Evolutionary conservation across 2,113 vertebrate species (phyloP).

Genomic region (Cyprinodon variegatus): DNA sequence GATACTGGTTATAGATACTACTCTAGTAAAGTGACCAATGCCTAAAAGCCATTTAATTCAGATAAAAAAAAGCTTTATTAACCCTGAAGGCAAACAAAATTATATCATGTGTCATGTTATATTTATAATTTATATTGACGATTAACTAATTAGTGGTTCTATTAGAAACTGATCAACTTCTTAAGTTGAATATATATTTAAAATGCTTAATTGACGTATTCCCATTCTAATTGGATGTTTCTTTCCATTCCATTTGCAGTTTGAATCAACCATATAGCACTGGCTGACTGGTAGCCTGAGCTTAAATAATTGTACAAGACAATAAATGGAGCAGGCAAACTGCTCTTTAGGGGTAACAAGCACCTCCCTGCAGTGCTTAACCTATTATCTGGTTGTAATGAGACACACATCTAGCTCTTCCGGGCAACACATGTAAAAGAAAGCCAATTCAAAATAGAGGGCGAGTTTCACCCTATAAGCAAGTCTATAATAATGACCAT

Average conservation of each 20-base stretch:
- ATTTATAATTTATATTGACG: background rate
- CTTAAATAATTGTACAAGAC: constrained; percentile 15
- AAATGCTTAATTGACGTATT: too few species aligned
- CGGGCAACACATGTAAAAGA: constrained; percentile 29
- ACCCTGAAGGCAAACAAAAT: too few species aligned
- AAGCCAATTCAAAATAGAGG: constrained; percentile 17
- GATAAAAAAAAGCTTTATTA: too few species aligned
- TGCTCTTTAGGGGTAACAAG: constrained; percentile 15
- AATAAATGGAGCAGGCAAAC: constrained; percentile 20
- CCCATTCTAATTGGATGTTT: too few species aligned
- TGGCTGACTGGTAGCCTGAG: constrained; percentile 18
- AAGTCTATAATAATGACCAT: constrained; percentile 13
- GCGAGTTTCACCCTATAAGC: constrained; percentile 15
- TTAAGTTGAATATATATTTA: too few species aligned
- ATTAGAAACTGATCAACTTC: background rate
- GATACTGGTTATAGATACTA: too few species aligned
- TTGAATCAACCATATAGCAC: constrained; percentile 11
- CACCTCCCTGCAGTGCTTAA: constrained; percentile 21
- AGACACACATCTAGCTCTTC: constrained; percentile 28
- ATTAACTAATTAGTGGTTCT: background rate
- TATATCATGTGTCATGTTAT: background rate
- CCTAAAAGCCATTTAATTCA: too few species aligned
- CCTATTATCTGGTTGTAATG: constrained; percentile 33
- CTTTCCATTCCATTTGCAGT: background rate
- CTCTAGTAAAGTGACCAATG: too few species aligned